Conservation (phyloP, 2,888 invertebrate species). For the Leptogaster cylindrica region DNA sequence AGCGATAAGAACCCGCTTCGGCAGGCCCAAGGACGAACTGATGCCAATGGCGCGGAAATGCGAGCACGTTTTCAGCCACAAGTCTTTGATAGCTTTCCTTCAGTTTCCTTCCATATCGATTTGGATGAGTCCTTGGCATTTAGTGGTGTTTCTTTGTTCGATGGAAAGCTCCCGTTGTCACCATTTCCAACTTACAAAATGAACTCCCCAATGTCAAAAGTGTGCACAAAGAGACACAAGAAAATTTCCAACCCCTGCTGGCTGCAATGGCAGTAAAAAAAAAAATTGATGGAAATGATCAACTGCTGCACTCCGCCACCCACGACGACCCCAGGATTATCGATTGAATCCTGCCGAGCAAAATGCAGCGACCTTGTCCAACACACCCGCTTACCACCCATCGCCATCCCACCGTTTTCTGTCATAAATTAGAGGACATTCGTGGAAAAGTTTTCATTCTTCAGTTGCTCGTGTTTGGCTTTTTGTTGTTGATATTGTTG, state of each 20-base stretch:
- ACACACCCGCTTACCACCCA: no score
- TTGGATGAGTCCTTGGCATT: constrained; percentile 29
- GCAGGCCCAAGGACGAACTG: constrained; percentile 10
- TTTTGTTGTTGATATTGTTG: constrained; percentile 10
- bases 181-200: not conserved
- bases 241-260: constrained; percentile 4
- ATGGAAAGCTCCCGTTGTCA: constrained; percentile 16
- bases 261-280: not conserved
- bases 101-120: not conserved
- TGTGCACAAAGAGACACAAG: not conserved
- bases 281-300: constrained; percentile 39
- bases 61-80: not conserved
- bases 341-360: constrained; percentile 20
- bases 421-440: constrained; percentile 15
- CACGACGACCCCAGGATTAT: not conserved
- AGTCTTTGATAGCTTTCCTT: constrained; percentile 5
- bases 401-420: no score
- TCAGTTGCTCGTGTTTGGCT: constrained; percentile 4
- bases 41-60: not conserved
- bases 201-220: constrained; percentile 20
- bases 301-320: constrained; percentile 18
- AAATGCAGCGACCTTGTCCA: constrained; percentile 21
- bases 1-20: constrained; percentile 1
- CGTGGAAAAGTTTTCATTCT: constrained; percentile 2
- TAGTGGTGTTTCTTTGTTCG: constrained; percentile 24